These are phyloP conservation scores for Sylvia atricapilla DNA, from an alignment of 2,113 vertebrate genomes.

Conservation along the genomic window DNA sequence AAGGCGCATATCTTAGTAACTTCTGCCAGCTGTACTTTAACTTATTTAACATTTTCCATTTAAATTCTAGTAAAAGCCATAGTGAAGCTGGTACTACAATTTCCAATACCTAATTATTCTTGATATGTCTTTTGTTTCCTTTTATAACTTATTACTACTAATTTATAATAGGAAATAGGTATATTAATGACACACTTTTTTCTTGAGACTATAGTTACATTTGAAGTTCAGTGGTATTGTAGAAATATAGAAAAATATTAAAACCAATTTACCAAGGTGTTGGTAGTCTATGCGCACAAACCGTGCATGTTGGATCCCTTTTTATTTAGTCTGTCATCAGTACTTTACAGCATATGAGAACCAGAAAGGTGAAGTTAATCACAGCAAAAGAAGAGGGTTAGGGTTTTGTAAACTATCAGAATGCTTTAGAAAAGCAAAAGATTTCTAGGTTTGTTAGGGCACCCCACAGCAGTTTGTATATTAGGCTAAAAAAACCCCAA, in stretches of 20 bases:
- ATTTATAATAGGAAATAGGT: background rate
- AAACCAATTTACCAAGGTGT: background rate
- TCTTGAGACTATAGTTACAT: background rate
- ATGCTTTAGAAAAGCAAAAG: background rate
- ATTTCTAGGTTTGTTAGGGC: background rate
- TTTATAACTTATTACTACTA: background rate
- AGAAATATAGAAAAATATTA: background rate
- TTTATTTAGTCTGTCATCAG: background rate
- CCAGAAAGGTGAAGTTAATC: background rate
- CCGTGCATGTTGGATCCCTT: background rate
- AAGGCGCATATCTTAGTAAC: background rate
- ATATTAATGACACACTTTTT: background rate
- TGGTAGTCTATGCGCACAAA: accelerated
- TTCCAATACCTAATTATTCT: background rate
- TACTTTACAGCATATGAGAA: background rate
- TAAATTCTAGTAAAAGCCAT: background rate
- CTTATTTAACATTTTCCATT: background rate
- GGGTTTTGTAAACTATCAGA: background rate
- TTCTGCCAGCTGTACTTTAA: background rate
- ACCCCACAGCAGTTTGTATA: accelerated
- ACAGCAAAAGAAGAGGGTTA: background rate
- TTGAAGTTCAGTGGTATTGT: background rate
- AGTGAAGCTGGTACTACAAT: background rate
- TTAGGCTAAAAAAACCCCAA: background rate
- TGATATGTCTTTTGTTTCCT: background rate